Conservation (phyloP, 35 echinoderm and acorn worm genomes). For the Heliocidaris tuberculata region DNA sequence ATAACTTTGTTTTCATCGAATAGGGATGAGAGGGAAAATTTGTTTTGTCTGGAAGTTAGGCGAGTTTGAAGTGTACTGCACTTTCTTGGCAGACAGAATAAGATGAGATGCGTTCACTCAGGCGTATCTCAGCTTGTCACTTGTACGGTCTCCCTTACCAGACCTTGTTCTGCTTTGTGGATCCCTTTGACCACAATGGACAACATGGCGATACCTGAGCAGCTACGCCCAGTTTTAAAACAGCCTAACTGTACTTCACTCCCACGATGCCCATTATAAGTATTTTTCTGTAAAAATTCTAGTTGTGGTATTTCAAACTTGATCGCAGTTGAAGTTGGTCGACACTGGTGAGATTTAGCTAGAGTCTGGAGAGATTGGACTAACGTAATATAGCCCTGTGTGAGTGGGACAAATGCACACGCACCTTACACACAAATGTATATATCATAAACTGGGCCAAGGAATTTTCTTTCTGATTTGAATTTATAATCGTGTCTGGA, state of each 20-base stretch:
- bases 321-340: not conserved
- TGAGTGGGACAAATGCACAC: not conserved
- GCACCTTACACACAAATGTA: not conserved
- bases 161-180: not conserved
- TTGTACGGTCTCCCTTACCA: not conserved
- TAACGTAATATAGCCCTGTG: not conserved
- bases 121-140: constrained; percentile 2
- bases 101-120: not conserved
- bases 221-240: too few relatives aligned
- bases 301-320: not conserved
- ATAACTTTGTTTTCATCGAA: too few relatives aligned
- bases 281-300: too few relatives aligned
- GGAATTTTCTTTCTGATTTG: not conserved
- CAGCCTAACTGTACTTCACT: too few relatives aligned
- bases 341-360: not conserved
- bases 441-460: not conserved
- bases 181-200: not conserved
- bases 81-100: not conserved
- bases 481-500: not conserved
- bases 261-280: too few relatives aligned
- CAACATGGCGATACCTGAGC: too few relatives aligned
- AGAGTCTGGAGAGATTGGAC: not conserved
- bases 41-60: not conserved
- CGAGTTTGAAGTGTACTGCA: not conserved
- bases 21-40: not conserved